Evolutionary conservation across 2,888 invertebrate genomes (phyloP).

Genomic region (Euspilapteryx auroguttella): DNA sequence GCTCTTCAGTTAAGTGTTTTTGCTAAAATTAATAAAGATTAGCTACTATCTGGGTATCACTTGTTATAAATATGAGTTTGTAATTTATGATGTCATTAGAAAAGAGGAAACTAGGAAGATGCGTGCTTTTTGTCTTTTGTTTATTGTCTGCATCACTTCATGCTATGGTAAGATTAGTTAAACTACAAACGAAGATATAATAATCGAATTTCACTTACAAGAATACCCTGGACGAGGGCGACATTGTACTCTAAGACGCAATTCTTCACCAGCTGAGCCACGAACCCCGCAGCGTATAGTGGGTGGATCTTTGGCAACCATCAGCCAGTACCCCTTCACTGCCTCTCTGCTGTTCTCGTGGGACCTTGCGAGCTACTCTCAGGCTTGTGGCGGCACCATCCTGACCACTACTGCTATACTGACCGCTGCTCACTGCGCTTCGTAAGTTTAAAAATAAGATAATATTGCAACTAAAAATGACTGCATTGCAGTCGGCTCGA

Average conservation of each 20-base stretch:
- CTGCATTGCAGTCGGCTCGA: too few relatives aligned
- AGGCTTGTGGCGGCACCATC: conserved; percentile 16
- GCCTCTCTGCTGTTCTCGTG: conserved; percentile 13
- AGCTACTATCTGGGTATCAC: too few relatives aligned
- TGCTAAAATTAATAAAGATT: too few relatives aligned
- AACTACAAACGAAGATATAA: too few relatives aligned
- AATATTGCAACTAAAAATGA: neutral
- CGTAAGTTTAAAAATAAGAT: conserved; percentile 10
- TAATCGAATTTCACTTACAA: too few relatives aligned
- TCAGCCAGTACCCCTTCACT: conserved; percentile 14
- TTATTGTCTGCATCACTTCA: neutral
- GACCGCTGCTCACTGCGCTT: conserved; percentile 17
- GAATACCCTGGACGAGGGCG: neutral
- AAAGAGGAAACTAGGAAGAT: neutral
- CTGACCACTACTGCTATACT: conserved; percentile 15
- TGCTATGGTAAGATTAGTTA: neutral
- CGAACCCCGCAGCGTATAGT: conserved; percentile 14
- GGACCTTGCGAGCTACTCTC: conserved; percentile 10
- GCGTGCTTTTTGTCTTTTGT: neutral
- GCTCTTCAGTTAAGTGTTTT: too few relatives aligned
- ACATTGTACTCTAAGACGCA: conserved; percentile 1
- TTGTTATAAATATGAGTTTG: too few relatives aligned
- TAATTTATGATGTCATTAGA: too few relatives aligned
- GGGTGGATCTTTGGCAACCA: conserved; percentile 16
- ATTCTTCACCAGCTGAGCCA: conserved; percentile 12